phyloP scores from a whole-genome alignment of 2,113 vertebrate genomes.

The Microtus montanus region DNA sequence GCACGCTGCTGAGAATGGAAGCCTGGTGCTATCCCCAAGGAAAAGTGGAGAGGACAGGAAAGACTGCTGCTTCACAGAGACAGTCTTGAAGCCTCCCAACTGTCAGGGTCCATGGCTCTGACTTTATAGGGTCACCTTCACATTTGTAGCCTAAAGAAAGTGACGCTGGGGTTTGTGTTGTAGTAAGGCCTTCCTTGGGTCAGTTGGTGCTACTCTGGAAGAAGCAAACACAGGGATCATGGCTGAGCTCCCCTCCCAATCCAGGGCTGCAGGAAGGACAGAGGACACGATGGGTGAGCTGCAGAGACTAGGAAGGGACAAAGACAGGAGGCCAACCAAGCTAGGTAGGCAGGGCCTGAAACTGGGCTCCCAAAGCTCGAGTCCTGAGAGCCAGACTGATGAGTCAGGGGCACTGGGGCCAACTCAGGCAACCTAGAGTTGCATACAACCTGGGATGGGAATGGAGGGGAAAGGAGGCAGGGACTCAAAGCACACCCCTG shows the following conservation, averaged over 20 bases:
- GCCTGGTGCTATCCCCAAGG: neutral
- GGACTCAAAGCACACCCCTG: accelerated
- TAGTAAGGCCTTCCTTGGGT: neutral
- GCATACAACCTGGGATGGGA: accelerated
- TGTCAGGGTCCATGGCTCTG: accelerated
- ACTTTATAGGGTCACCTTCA: no score
- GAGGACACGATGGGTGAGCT: accelerated
- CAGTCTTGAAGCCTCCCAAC: neutral
- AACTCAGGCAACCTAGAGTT: accelerated
- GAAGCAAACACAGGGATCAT: neutral
- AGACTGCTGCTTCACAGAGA: accelerated
- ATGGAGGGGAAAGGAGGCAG: no score
- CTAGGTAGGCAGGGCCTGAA: neutral
- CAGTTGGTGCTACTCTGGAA: neutral
- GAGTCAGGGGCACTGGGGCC: no score
- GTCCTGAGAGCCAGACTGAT: neutral
- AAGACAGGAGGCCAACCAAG: accelerated
- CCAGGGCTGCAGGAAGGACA: neutral
- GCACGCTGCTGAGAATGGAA: neutral
- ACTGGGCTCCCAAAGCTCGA: no score
- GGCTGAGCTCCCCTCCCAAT: neutral
- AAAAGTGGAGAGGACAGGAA: neutral
- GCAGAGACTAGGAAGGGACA: neutral
- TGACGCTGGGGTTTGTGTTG: accelerated
- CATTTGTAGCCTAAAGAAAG: no score